Base-by-base conservation (phyloP, 2,888 invertebrate genomes). In the Cheilosia grossa region DNA sequence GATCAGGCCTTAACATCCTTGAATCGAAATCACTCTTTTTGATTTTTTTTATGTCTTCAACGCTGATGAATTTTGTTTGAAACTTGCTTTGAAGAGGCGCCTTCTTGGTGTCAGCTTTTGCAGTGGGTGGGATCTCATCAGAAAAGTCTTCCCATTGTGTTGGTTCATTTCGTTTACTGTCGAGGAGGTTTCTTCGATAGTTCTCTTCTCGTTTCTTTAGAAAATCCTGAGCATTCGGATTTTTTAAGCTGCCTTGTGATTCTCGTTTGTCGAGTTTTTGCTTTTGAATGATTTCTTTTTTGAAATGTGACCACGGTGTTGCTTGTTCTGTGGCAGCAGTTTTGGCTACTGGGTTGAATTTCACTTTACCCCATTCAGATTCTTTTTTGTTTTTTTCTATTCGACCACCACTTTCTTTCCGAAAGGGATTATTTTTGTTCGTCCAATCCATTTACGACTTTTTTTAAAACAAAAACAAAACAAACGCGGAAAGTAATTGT, bases 241-340 rank as follows among this genome's bases (percentile, higher is more conserved):
- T 51, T 5, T 63, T 47, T 5, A 33, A 5, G 5, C 54, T 47
- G 2, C 27, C 40, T 6, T 27, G 58, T 7, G 61, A 6, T n/a
- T 77, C 67, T 0, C 82, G 87, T 27, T 74, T 85, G n/a, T 87
- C 83, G 17, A 89, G 87, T 1, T 83, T 75, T 21, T 89, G 88
- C 44, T 89, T 88, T 10, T 88, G 87, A 4, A 89, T 69, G 0
- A 91, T 88, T 19, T 89, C 89, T 33, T 87, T 87, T 44, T 89
- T 91, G 19, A 90, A 89, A 49, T 89, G 89, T 0, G 87, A 75
- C 91, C 92, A 91, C 4, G 91, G 90, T 13, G 88, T 89, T 7
- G 91, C 81, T n/a, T 66, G 15, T 37, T 89, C 89, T 27, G 77
- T 70, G 1, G 64, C 37, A 13, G 72, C 78, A 15, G 53, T 42